phyloP scores from a whole-genome alignment of 53 echinoderm and acorn worm species.

The Zoroaster sp. region DNA sequence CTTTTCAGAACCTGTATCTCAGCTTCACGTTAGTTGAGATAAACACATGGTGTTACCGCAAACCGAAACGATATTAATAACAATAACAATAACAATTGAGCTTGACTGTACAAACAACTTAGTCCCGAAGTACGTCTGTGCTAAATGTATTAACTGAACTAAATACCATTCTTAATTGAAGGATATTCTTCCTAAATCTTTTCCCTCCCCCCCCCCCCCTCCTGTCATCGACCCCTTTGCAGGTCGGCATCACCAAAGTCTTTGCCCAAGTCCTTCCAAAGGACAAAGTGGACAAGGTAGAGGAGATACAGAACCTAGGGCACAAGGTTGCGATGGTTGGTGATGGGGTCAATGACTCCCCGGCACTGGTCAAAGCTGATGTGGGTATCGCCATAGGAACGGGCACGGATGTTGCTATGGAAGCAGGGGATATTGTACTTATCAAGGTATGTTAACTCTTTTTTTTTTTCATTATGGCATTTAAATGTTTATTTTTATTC shows the following conservation, averaged over 20 bases:
- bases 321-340: conserved; percentile 96
- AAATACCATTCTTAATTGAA: too few relatives aligned
- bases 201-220: not conserved
- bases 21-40: too few relatives aligned
- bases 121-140: too few relatives aligned
- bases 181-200: too few relatives aligned
- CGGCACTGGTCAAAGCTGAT: conserved; percentile 95
- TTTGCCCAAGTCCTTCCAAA: conserved; percentile 93
- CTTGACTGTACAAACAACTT: too few relatives aligned
- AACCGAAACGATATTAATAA: too few relatives aligned
- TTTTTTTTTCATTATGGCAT: not conserved
- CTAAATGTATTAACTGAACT: too few relatives aligned
- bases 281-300: conserved; percentile 91
- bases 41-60: too few relatives aligned
- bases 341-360: conserved; percentile 97
- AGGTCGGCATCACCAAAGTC: conserved; percentile 93
- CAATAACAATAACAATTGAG: too few relatives aligned
- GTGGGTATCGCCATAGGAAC: conserved; percentile 99
- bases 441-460: conserved; percentile 74
- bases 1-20: too few relatives aligned
- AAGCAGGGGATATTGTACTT: conserved; percentile 96
- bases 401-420: conserved; percentile 97
- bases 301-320: conserved; percentile 79
- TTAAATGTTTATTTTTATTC: not conserved
- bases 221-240: not conserved